phyloP scores from a whole-genome alignment of 2,113 vertebrate genomes.

The Falco punctatus region DNA sequence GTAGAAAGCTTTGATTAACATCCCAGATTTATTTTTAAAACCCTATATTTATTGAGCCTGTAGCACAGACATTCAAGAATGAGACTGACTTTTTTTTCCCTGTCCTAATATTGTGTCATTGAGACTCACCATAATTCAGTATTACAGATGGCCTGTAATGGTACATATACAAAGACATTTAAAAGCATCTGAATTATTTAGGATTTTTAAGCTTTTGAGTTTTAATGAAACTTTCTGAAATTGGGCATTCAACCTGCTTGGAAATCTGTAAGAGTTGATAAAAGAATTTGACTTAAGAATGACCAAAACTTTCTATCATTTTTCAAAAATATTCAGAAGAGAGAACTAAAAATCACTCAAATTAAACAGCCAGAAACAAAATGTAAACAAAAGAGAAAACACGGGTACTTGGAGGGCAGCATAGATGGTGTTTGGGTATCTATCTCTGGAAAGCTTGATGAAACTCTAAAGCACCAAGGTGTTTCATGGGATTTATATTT shows the following conservation, averaged over 20 bases:
- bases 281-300: not conserved
- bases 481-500: not conserved
- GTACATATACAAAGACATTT: not conserved
- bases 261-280: not conserved
- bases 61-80: not conserved
- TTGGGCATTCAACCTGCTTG: not conserved
- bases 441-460: not conserved
- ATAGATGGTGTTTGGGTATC: not conserved
- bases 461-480: not conserved
- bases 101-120: not conserved
- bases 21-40: conserved; percentile 22
- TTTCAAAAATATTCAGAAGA: not conserved
- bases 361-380: not conserved
- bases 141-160: not conserved
- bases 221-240: not conserved
- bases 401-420: not conserved
- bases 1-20: conserved; percentile 35
- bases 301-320: not conserved
- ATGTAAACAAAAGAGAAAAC: not conserved
- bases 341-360: not conserved
- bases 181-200: not conserved
- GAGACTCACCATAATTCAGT: not conserved
- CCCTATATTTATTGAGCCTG: not conserved
- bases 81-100: not conserved
- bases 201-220: not conserved